phyloP scores from a whole-genome alignment of 2,797 vertebrate species.

The Pseudocheirus occidentalis region DNA sequence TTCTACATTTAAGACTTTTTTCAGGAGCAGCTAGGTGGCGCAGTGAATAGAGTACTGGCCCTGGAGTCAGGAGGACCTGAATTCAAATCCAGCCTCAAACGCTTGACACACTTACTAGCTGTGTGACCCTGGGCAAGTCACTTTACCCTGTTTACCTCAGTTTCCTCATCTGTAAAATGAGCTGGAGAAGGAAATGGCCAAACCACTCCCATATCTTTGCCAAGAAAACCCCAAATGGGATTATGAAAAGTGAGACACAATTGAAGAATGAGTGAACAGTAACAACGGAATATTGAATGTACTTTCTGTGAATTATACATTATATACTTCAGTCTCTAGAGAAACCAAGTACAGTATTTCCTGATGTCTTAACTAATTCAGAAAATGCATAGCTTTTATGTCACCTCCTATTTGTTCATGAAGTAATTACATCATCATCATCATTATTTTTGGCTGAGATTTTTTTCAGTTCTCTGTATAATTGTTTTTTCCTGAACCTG shows the following conservation, averaged over 20 bases:
- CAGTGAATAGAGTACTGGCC: too few species aligned
- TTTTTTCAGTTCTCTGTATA: background rate
- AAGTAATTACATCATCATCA: background rate
- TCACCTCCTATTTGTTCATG: background rate
- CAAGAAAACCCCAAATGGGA: background rate
- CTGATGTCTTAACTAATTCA: background rate
- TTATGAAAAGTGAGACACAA: background rate
- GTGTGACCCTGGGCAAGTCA: background rate
- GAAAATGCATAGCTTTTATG: background rate
- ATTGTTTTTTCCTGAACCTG: background rate
- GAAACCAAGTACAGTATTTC: background rate
- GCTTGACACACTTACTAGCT: too few species aligned
- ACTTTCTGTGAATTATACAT: background rate
- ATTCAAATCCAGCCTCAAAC: too few species aligned
- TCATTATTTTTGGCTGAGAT: background rate
- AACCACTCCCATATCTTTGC: background rate
- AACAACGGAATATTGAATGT: background rate
- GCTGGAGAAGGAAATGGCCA: background rate
- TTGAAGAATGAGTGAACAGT: background rate
- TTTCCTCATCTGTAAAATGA: background rate
- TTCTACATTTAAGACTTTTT: background rate
- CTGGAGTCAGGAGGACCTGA: too few species aligned
- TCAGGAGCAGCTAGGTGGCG: too few species aligned
- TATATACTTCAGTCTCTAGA: background rate
- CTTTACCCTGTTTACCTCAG: background rate